Evolutionary conservation across 2,888 invertebrate genomes (phyloP).

Genomic region (Fissipunctia ypsillon): DNA sequence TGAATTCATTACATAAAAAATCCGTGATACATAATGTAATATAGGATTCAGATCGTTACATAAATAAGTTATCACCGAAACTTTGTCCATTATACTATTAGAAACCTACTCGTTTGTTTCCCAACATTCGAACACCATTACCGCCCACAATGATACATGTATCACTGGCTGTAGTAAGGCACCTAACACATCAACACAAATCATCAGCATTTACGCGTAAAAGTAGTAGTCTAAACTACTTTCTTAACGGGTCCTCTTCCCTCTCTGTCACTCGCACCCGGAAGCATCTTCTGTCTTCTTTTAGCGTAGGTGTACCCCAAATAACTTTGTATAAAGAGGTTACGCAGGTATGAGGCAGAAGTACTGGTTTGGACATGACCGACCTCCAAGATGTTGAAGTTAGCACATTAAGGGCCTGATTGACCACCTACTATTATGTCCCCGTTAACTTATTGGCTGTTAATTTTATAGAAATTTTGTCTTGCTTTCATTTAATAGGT

Average conservation of each 20-base stretch:
- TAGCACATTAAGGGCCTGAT: too few relatives aligned
- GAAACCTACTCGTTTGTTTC: constrained; percentile 19
- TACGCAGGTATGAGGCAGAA: constrained; percentile 60
- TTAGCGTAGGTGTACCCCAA: constrained; percentile 83
- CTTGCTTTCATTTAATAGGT: too few relatives aligned
- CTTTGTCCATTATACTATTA: constrained; percentile 1
- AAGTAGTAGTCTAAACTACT: constrained; percentile 85
- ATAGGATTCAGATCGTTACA: not conserved
- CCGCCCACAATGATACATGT: constrained; percentile 45
- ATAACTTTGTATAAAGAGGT: constrained; percentile 72
- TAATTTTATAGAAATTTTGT: too few relatives aligned
- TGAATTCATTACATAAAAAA: not conserved
- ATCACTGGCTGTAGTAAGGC: constrained; percentile 17
- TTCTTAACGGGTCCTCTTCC: constrained; percentile 83
- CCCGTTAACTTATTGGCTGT: too few relatives aligned
- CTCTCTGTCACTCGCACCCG: constrained; percentile 72
- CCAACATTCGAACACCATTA: constrained; percentile 26
- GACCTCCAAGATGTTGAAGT: not conserved
- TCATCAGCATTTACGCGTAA: constrained; percentile 85
- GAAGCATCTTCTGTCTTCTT: constrained; percentile 70
- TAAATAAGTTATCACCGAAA: constrained; percentile 44
- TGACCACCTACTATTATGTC: too few relatives aligned
- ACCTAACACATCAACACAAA: constrained; percentile 63
- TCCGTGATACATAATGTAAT: not conserved
- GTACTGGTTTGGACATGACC: constrained; percentile 46